Evolutionary conservation across 1,140 invertebrate species (phyloP).

Genomic region (Acromyrmex echinatior): DNA sequence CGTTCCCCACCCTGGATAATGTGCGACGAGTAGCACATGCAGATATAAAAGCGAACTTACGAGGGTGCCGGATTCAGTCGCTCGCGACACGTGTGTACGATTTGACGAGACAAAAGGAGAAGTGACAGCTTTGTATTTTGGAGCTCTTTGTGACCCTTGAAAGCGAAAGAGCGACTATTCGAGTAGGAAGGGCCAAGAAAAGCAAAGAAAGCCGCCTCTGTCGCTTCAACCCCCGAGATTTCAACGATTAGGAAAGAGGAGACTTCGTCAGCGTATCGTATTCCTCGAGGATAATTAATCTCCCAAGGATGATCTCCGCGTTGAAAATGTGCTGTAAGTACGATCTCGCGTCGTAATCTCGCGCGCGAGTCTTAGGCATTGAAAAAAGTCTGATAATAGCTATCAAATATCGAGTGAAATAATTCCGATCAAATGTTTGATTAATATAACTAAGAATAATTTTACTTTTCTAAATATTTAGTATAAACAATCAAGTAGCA

Average conservation of each 20-base stretch:
- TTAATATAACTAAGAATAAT: too few species aligned
- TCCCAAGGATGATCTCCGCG: constrained; percentile 70
- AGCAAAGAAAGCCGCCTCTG: background rate
- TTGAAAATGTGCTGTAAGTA: constrained; percentile 81
- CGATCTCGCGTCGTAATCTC: background rate
- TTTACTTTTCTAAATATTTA: too few species aligned
- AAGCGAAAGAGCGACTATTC: background rate
- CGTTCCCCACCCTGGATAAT: constrained; percentile 57
- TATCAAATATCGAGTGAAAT: too few species aligned
- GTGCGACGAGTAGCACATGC: constrained; percentile 28
- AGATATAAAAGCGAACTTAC: constrained; percentile 77
- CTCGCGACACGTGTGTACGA: constrained; percentile 37
- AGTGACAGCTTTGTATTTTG: background rate
- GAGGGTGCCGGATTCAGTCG: constrained; percentile 74
- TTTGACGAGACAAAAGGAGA: background rate
- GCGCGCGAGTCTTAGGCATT: background rate
- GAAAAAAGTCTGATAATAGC: too few species aligned
- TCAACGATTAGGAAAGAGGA: background rate
- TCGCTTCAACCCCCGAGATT: background rate
- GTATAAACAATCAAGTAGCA: too few species aligned
- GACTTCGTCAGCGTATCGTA: background rate
- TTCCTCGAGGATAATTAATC: constrained; percentile 13
- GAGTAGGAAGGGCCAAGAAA: background rate
- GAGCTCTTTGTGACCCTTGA: background rate
- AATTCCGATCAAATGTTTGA: too few species aligned